phyloP scores from a whole-genome alignment of 2,113 vertebrate species.

The Tinamus guttatus region DNA sequence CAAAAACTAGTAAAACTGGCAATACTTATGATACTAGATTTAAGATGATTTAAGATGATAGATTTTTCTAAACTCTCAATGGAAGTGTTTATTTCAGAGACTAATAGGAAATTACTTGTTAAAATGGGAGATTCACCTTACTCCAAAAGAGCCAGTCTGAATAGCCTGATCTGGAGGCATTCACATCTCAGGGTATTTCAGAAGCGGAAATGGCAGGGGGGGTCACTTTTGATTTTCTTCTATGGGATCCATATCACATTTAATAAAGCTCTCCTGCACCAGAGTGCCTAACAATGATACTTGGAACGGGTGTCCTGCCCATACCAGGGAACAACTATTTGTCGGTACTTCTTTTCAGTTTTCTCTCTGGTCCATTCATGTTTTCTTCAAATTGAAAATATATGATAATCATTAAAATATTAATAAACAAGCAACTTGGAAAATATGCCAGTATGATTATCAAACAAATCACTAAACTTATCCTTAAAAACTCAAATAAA shows the following conservation, averaged over 20 bases:
- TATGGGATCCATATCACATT: accelerated
- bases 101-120: not conserved
- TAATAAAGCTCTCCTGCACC: not conserved
- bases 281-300: not conserved
- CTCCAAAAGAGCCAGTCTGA: not conserved
- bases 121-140: accelerated
- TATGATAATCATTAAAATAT: not conserved
- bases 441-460: accelerated
- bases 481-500: not conserved
- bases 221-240: accelerated
- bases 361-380: not conserved
- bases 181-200: not conserved
- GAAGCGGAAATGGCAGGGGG: not conserved
- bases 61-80: not conserved
- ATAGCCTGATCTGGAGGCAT: not conserved
- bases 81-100: not conserved
- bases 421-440: not conserved
- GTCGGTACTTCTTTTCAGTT: not conserved
- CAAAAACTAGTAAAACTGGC: not conserved
- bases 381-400: not conserved
- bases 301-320: not conserved
- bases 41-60: not conserved
- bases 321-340: not conserved
- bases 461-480: not conserved
- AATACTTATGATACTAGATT: not conserved